Base-by-base conservation (phyloP, 2,113 vertebrate genomes). In the Lamprologus sp. region DNA sequence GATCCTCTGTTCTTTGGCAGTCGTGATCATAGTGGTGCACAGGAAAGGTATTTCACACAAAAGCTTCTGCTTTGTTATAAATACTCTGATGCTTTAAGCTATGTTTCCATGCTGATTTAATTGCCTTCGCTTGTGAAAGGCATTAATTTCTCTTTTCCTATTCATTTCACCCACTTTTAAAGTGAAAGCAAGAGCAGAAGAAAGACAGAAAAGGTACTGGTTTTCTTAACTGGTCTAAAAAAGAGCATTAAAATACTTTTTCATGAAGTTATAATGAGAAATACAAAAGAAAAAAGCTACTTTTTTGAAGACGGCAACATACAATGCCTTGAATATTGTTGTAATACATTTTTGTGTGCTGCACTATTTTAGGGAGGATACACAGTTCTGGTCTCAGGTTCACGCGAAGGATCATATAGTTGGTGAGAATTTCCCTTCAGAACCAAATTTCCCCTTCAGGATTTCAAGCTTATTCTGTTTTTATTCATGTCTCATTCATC, bases 151-250 rank as follows among this genome's bases (percentile, higher is more conserved):
- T 51, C 17, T 65, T 40, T 35, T 7, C 55, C 26, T 28, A 70
- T 15, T 73, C 7, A 54, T 45, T 68, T 40, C 3, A 21, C 13
- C 5, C 12, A 79, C 23, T 33, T 79, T 33, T 63, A 7, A 77
- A 97, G 96, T 92, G 7, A 95, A 95, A 88, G 88, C 86, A 80
- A 79, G 68, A 19, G 94, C 91, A 2, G 84, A 89, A 31, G 83
- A 94, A 83, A 94, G 90, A 73, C 92, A 89, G 60, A 93, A 86
- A 90, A 96, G 96, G 96, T 97, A 92, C 37, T 35, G 10, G 51
- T 2, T 21, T 51, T 82, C 23, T 9, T 19, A 60, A 26, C 3
- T 3, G 35, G 26, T 42, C 65, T 14, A 14, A n/a, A 42, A 53
- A 79, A 79, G 47, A 53, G 26, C 19, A 79, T 35, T 40, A 7